Conservation (phyloP, 2,888 invertebrate genomes). For the Eristalis arbustorum region DNA sequence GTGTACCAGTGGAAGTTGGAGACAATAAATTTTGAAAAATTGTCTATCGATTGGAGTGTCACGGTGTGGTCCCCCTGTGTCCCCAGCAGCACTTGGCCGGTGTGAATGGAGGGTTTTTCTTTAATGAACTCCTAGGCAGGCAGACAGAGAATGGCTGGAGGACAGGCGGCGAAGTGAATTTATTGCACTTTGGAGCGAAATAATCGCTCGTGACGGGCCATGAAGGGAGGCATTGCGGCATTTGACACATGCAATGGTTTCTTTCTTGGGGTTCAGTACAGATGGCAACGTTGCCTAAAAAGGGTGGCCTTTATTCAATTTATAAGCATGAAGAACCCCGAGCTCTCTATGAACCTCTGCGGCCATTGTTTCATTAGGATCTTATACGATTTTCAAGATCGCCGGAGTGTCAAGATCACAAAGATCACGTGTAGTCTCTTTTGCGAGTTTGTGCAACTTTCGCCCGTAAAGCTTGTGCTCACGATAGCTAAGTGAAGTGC, state of each 20-base stretch:
- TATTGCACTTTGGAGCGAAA: background rate
- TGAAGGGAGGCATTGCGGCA: background rate
- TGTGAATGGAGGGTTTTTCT: background rate
- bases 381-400: too few species aligned
- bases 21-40: slow-evolving; percentile 69
- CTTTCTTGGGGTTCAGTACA: too few species aligned
- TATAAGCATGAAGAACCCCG: too few species aligned
- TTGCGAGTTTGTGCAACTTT: too few species aligned
- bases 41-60: slow-evolving; percentile 52
- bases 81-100: background rate
- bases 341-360: too few species aligned
- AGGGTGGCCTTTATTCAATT: too few species aligned
- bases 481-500: too few species aligned
- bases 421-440: too few species aligned
- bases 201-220: background rate
- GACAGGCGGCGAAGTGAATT: background rate
- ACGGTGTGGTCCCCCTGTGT: background rate
- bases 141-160: background rate
- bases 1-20: slow-evolving; percentile 48
- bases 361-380: too few species aligned
- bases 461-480: too few species aligned
- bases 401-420: too few species aligned
- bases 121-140: background rate
- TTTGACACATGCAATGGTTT: background rate
- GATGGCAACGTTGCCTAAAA: too few species aligned